These are phyloP conservation scores for Cotesia congregata DNA, from an alignment of 2,888 invertebrate genomes.

Conservation along the genomic window DNA sequence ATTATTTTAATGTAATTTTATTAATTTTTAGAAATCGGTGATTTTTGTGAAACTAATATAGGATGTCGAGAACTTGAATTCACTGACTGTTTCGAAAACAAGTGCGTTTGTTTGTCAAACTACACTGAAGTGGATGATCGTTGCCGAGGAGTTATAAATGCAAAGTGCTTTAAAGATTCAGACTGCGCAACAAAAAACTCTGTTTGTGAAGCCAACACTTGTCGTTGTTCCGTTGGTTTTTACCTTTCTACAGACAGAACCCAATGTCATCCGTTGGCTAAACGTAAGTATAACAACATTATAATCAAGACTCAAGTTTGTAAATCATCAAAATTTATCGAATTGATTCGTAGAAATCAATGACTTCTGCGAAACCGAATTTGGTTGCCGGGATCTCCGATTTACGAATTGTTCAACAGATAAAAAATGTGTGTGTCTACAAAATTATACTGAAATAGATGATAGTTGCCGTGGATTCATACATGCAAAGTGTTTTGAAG, in stretches of 20 bases:
- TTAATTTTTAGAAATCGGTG: neutral
- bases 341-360: neutral
- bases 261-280: neutral
- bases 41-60: neutral
- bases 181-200: neutral
- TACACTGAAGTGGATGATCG: neutral
- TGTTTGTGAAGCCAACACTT: neutral
- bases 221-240: neutral
- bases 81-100: neutral
- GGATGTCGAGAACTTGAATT: neutral
- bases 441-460: neutral
- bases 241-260: neutral
- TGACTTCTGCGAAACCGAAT: neutral
- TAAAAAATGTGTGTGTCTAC: neutral
- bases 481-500: neutral
- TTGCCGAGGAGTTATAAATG: neutral
- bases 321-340: neutral
- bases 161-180: neutral
- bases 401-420: neutral
- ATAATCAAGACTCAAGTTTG: neutral
- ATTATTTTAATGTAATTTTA: too few relatives aligned
- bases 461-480: neutral
- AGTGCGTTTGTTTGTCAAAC: neutral
- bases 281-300: neutral
- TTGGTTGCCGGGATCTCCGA: neutral